phyloP scores from a whole-genome alignment of 2,113 vertebrate genomes.

The Cyanistes caeruleus region DNA sequence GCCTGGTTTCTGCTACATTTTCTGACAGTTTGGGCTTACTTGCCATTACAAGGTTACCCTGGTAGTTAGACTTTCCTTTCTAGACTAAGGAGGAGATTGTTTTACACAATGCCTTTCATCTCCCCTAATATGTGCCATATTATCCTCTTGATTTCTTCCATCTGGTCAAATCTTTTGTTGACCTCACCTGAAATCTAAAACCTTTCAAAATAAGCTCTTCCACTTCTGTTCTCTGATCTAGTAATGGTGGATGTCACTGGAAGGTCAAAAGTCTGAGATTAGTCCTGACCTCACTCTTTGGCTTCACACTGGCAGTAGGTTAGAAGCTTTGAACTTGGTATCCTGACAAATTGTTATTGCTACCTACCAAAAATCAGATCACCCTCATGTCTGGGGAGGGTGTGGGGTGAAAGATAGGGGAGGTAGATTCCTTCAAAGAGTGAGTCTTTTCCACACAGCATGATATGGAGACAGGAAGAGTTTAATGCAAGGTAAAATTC shows the following conservation, averaged over 20 bases:
- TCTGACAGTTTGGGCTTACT: background rate
- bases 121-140: conserved; percentile 39
- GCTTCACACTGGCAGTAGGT: background rate
- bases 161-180: conserved; percentile 51
- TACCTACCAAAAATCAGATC: conserved; percentile 11
- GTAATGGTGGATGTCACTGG: background rate
- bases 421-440: conserved; percentile 43
- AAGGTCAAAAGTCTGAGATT: conserved; percentile 48
- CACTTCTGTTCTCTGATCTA: conserved; percentile 12
- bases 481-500: conserved; percentile 16
- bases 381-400: background rate
- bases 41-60: background rate
- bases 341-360: conserved; percentile 59
- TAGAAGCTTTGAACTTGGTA: conserved; percentile 65
- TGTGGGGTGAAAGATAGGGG: background rate
- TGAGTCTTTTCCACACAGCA: conserved; percentile 37
- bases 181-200: conserved; percentile 66
- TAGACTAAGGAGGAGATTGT: conserved; percentile 16
- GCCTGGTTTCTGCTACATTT: background rate
- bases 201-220: conserved; percentile 50
- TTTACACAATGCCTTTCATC: conserved; percentile 37
- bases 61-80: conserved; percentile 9
- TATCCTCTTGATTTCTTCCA: conserved; percentile 63
- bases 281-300: conserved; percentile 36
- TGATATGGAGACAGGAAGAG: background rate